These are phyloP conservation scores for Tolypeutes matacus DNA, from an alignment of 2,797 vertebrate species.

Conservation along the genomic window DNA sequence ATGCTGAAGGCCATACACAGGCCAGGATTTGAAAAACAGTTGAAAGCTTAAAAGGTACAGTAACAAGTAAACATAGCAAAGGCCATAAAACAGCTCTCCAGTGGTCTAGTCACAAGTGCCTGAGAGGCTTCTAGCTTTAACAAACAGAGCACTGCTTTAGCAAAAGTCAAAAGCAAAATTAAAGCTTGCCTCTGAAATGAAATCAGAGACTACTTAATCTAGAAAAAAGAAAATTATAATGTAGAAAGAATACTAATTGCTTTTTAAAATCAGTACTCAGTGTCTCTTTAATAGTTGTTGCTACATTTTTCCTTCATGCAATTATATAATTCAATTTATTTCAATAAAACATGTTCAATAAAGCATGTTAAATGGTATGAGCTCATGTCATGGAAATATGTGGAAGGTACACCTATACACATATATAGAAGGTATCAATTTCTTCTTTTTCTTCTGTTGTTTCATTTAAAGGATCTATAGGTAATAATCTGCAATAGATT, in stretches of 20 bases:
- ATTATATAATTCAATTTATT: conserved; percentile 24
- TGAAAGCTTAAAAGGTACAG: conserved; percentile 69
- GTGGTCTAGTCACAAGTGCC: conserved; percentile 60
- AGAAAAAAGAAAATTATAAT: neutral
- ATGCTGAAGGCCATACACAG: conserved; percentile 30
- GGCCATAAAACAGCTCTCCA: conserved; percentile 29
- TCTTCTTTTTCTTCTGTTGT: neutral
- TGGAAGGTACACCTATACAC: neutral
- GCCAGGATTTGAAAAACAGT: conserved; percentile 59
- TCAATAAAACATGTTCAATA: conserved; percentile 55
- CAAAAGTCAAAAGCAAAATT: conserved; percentile 52
- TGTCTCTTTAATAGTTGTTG: neutral
- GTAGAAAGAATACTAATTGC: neutral
- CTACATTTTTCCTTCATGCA: neutral
- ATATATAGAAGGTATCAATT: neutral
- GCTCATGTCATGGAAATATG: neutral
- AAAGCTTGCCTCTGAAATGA: conserved; percentile 26
- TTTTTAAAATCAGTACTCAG: neutral
- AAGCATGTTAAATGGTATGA: conserved; percentile 39
- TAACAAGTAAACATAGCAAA: conserved; percentile 64
- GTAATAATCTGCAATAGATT: neutral
- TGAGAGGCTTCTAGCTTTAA: conserved; percentile 43
- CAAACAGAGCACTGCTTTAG: conserved; percentile 25
- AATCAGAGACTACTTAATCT: conserved; percentile 28
- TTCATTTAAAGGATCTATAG: neutral